Percentiles rank a stretch among this genome's conserved stretches.
These are phyloP conservation scores for Bombycilla garrulus DNA, from an alignment of 2,113 vertebrate genomes.

Conservation along the genomic window DNA sequence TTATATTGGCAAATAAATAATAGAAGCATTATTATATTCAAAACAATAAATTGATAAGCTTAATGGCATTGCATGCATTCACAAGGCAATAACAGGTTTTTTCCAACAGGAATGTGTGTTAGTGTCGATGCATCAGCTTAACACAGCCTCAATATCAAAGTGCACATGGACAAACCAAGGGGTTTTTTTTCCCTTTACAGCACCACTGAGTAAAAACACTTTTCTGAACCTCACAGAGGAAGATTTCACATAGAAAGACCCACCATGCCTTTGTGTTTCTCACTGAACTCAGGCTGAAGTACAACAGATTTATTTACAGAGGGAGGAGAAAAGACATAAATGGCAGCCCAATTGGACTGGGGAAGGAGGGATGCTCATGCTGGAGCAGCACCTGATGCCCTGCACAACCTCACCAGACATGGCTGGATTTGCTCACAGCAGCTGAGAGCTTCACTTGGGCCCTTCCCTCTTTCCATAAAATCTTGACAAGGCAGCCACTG, in stretches of 20 bases:
- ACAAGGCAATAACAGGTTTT: background rate
- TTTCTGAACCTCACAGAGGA: background rate
- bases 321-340: background rate
- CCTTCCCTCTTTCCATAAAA: background rate
- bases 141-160: background rate
- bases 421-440: background rate
- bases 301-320: background rate
- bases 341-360: background rate
- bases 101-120: background rate
- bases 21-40: background rate
- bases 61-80: background rate
- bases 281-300: background rate
- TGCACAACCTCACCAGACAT: fast-evolving
- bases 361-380: fast-evolving
- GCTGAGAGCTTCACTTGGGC: background rate
- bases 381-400: background rate
- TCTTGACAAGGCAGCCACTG: background rate
- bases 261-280: background rate
- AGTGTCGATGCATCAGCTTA: background rate
- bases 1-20: background rate
- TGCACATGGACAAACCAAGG: background rate
- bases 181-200: background rate
- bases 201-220: background rate
- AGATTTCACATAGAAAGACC: background rate
- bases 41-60: background rate